Percentiles rank a stretch among this genome's conserved stretches.
phyloP scores from a whole-genome alignment of 1,140 invertebrate species.

The Drosophila sulfurigaster region DNA sequence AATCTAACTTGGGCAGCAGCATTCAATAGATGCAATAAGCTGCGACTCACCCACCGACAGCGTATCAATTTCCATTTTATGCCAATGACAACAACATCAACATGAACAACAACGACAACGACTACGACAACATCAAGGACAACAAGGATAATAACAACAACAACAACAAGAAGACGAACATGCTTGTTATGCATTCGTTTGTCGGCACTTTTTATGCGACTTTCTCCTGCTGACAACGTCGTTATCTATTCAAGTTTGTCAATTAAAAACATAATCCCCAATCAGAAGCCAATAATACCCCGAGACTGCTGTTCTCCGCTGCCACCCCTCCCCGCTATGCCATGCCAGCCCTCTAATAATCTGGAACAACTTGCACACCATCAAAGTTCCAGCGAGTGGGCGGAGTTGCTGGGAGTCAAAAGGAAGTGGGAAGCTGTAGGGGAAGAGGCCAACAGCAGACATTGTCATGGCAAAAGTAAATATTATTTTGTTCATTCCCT shows the following conservation, averaged over 20 bases:
- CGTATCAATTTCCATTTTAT: constrained; percentile 53
- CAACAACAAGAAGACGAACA: constrained; percentile 15
- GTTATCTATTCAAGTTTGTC: constrained; percentile 83
- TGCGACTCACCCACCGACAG: constrained; percentile 15
- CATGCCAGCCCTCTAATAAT: constrained; percentile 43
- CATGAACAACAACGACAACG: constrained; percentile 13
- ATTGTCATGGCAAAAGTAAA: constrained; percentile 82
- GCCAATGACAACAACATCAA: constrained; percentile 17
- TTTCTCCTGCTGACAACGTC: constrained; percentile 79
- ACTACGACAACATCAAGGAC: constrained; percentile 6
- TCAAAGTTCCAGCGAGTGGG: constrained; percentile 49
- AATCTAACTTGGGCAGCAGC: neutral
- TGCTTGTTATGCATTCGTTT: constrained; percentile 81
- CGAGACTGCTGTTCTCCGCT: constrained; percentile 14
- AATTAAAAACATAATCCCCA: constrained; percentile 83
- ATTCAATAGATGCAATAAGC: constrained; percentile 32
- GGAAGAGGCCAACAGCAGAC: constrained; percentile 40
- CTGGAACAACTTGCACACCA: constrained; percentile 60
- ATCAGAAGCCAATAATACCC: constrained; percentile 82
- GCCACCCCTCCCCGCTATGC: neutral
- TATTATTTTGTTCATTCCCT: constrained; percentile 62
- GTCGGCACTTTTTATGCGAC: constrained; percentile 77
- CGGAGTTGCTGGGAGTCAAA: constrained; percentile 2
- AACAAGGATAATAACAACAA: constrained; percentile 23
- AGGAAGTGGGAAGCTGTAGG: neutral